Percentiles rank a stretch among this genome's conserved stretches.
phyloP scores from a whole-genome alignment of 2,113 vertebrate species.

The Octodon degus region DNA sequence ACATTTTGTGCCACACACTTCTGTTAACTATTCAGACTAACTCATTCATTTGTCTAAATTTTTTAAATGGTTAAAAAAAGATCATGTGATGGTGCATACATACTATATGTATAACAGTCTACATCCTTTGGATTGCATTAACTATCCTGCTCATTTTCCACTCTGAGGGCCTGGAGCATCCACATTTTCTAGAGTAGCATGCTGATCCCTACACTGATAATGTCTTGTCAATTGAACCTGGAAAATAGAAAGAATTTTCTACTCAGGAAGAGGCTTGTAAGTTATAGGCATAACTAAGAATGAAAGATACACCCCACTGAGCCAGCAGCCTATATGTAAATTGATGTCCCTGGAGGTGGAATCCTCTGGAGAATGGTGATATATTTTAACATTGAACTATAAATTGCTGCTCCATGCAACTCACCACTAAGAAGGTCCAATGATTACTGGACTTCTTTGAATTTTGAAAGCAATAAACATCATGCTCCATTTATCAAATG shows the following conservation, averaged over 20 bases:
- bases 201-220: too few species aligned
- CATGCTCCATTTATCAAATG: neutral
- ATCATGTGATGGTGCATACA: neutral
- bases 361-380: neutral
- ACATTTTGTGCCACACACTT: neutral
- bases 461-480: neutral
- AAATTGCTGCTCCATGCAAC: neutral
- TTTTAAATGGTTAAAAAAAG: neutral
- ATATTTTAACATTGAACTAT: neutral
- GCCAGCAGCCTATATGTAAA: neutral
- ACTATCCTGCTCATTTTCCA: neutral
- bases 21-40: neutral
- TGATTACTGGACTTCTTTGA: neutral
- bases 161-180: neutral
- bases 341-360: neutral
- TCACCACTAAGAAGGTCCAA: neutral
- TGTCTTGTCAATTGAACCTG: neutral
- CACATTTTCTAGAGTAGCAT: neutral
- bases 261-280: neutral
- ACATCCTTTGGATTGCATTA: neutral
- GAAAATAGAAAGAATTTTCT: slow-evolving; percentile 26
- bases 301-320: neutral
- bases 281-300: neutral
- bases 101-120: neutral
- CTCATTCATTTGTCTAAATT: neutral